A percentile compares a stretch with the other conserved stretches of the same genome.
Evolutionary conservation across 2,797 vertebrate species (phyloP).

Genomic region (Paratrypauchen microcephalus): DNA sequence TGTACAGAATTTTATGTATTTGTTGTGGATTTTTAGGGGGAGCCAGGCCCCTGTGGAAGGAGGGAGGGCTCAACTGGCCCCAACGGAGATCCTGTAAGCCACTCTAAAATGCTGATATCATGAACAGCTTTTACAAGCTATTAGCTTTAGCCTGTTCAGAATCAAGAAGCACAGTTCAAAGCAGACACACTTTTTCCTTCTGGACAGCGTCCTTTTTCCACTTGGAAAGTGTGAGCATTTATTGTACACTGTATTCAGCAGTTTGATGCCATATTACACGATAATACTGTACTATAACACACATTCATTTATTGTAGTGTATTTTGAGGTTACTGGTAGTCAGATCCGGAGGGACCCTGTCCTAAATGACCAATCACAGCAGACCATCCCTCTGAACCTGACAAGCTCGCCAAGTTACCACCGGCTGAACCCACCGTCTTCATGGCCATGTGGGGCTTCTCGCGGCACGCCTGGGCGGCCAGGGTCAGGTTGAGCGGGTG

Average conservation of each 20-base stretch:
- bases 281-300: no score
- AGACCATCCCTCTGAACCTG: no score
- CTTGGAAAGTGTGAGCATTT: constrained; percentile 15
- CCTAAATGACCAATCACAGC: no score
- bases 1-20: constrained; percentile 8
- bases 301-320: no score
- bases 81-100: constrained; percentile 87
- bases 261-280: no score
- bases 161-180: constrained; percentile 13
- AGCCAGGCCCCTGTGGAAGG: constrained; percentile 88
- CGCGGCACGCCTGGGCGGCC: constrained; percentile 85
- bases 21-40: constrained; percentile 80
- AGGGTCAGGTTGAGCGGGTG: constrained; percentile 86
- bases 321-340: no score
- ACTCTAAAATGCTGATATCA: constrained; percentile 2
- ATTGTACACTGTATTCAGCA: background rate
- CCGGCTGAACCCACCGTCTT: constrained; percentile 75
- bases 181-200: constrained; percentile 12
- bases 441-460: constrained; percentile 88
- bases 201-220: constrained; percentile 51
- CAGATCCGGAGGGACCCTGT: no score
- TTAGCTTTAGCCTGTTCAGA: constrained; percentile 5
- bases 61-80: constrained; percentile 87
- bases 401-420: no score
- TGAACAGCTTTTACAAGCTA: background rate